phyloP scores from a whole-genome alignment of 2,113 vertebrate species.

The Carassius carassius region DNA sequence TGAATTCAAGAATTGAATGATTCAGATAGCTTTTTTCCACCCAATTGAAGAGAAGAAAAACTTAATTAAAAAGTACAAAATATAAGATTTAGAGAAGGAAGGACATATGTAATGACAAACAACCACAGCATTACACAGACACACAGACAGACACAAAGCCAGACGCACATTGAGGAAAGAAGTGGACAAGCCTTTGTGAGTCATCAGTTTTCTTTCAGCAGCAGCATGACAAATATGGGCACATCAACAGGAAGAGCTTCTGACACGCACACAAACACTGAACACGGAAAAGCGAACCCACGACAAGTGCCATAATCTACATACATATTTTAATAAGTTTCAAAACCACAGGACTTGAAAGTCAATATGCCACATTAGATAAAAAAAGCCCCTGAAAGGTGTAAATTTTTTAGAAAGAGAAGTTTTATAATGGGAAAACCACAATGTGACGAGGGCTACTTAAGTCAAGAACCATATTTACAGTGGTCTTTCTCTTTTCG shows the following conservation, averaged over 20 bases:
- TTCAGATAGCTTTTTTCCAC: neutral
- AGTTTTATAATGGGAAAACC: neutral
- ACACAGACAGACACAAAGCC: neutral
- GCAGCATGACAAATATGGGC: conserved; percentile 43
- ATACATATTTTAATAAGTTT: neutral
- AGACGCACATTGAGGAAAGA: neutral
- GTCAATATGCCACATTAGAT: neutral
- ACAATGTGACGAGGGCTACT: neutral
- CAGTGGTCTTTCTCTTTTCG: neutral
- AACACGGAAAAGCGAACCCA: conserved; percentile 24
- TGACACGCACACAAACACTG: conserved; percentile 10
- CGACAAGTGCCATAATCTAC: neutral
- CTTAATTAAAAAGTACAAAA: neutral
- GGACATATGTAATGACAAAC: neutral
- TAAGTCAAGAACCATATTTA: neutral
- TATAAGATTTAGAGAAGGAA: neutral
- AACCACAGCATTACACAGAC: conserved; percentile 12
- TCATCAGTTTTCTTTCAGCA: conserved; percentile 51
- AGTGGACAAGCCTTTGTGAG: conserved; percentile 12
- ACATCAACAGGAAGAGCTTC: conserved; percentile 45
- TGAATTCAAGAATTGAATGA: neutral
- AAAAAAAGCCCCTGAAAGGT: neutral
- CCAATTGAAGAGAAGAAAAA: neutral
- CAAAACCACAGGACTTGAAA: neutral
- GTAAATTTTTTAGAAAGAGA: neutral